These are phyloP conservation scores for Atta texana DNA, from an alignment of 1,140 invertebrate genomes.

Conservation along the genomic window DNA sequence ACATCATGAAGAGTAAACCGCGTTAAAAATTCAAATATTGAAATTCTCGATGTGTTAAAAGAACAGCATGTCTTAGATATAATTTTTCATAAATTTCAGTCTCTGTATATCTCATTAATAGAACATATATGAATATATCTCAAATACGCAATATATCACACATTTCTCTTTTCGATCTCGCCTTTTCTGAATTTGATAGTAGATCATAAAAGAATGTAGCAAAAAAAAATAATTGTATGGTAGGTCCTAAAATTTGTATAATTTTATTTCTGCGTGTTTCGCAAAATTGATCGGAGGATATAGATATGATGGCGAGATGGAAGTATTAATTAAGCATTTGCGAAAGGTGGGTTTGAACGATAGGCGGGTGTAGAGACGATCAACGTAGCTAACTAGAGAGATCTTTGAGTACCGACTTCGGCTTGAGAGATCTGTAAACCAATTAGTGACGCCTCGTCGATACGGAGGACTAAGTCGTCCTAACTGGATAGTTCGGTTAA, in stretches of 20 bases:
- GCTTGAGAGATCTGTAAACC: slow-evolving; percentile 78
- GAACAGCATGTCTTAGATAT: slow-evolving; percentile 54
- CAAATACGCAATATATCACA: slow-evolving; percentile 15
- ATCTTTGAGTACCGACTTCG: slow-evolving; percentile 75
- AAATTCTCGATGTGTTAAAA: slow-evolving; percentile 49
- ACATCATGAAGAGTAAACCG: background rate
- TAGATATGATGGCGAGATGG: background rate
- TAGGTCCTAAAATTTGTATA: background rate
- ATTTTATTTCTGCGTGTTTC: background rate
- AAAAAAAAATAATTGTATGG: background rate
- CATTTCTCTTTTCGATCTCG: background rate
- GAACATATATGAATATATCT: slow-evolving; percentile 19
- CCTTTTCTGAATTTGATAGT: background rate
- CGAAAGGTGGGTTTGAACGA: background rate
- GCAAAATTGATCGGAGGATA: slow-evolving; percentile 52
- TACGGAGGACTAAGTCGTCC: slow-evolving; percentile 69
- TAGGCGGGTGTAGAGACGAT: background rate
- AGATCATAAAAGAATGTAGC: background rate
- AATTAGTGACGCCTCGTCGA: slow-evolving; percentile 78
- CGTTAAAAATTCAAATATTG: slow-evolving; percentile 8
- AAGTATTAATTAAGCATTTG: slow-evolving; percentile 75
- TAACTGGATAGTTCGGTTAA: slow-evolving; percentile 75
- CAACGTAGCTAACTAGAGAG: slow-evolving; percentile 71
- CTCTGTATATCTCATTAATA: slow-evolving; percentile 69
- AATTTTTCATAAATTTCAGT: slow-evolving; percentile 57